Conservation (phyloP, 2,797 vertebrate species). For the Catostomus latipinnis region DNA sequence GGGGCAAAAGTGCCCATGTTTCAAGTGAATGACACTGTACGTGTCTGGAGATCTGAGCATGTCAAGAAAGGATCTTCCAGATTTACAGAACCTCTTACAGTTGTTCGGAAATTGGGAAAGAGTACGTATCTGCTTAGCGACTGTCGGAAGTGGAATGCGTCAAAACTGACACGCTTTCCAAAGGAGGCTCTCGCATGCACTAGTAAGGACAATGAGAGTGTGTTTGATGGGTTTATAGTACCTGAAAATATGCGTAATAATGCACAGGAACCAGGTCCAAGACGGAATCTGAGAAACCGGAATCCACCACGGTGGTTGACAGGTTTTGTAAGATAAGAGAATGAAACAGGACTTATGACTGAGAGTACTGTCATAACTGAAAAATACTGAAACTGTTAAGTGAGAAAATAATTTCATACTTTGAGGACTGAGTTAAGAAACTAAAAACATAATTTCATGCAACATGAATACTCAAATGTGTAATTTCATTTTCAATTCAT, state of each 20-base stretch:
- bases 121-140: constrained; percentile 20
- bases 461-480: no score
- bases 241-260: neutral
- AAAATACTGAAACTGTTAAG: no score
- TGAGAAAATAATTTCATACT: no score
- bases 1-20: constrained; percentile 31
- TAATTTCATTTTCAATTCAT: no score
- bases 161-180: constrained; percentile 1
- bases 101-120: neutral
- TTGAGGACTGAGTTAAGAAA: no score
- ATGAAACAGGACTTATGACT: no score
- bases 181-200: constrained; percentile 5
- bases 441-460: no score
- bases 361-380: no score
- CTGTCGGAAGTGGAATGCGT: neutral
- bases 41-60: constrained; percentile 6
- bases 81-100: neutral
- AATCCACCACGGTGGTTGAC: no score
- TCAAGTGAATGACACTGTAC: constrained; percentile 15
- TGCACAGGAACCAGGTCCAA: neutral
- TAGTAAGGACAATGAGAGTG: neutral
- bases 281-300: neutral
- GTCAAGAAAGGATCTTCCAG: constrained; percentile 19
- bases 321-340: no score
- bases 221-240: neutral